Percentiles rank a stretch among this genome's conserved stretches.
phyloP scores from a whole-genome alignment of 2,113 vertebrate genomes.

The Cichladusa arquata region DNA sequence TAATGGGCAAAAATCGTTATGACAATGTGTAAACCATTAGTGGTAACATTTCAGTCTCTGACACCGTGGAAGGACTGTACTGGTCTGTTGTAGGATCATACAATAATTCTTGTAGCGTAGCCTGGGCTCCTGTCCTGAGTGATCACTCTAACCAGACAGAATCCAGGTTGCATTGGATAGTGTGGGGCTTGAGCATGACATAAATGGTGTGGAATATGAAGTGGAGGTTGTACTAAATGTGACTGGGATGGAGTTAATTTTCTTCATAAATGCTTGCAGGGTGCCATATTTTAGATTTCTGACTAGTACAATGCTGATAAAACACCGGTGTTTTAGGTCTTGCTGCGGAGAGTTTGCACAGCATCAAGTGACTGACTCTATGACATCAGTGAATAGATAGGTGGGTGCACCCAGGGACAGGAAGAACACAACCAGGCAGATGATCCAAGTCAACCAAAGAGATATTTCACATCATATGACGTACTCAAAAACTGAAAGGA shows the following conservation, averaged over 20 bases:
- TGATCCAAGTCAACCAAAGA: not conserved
- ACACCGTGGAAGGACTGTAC: not conserved
- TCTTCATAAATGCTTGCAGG: not conserved
- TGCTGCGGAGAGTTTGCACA: not conserved
- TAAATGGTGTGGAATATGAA: not conserved
- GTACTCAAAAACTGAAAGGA: not conserved
- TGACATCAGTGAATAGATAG: not conserved
- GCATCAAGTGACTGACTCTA: not conserved
- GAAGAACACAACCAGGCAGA: not conserved
- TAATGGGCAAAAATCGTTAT: too few species aligned
- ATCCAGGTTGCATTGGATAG: too few species aligned
- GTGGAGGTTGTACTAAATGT: not conserved
- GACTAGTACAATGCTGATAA: not conserved
- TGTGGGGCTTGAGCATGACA: not conserved
- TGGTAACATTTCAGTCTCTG: not conserved
- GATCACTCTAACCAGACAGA: not conserved
- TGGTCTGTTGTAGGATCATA: not conserved
- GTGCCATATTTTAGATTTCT: not conserved
- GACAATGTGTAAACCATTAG: not conserved
- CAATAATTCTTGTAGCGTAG: not conserved
- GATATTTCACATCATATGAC: not conserved
- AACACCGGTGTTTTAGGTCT: not conserved
- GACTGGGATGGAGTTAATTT: not conserved
- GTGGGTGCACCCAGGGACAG: accelerated
- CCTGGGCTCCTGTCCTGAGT: not conserved